These are phyloP conservation scores for Tiaroga cobitis DNA, from an alignment of 2,797 vertebrate species.

Conservation along the genomic window DNA sequence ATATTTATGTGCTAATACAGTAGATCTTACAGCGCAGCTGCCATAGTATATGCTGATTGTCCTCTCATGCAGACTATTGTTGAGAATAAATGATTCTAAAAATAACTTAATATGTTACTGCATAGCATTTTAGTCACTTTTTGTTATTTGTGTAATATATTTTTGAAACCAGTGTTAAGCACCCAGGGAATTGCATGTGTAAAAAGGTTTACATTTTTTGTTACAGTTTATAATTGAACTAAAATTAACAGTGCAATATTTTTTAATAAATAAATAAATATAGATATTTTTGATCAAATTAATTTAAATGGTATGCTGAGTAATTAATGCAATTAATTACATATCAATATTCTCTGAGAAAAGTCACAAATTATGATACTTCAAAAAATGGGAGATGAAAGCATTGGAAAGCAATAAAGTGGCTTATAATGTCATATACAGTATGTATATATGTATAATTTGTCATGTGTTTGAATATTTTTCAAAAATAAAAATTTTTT, in stretches of 20 bases:
- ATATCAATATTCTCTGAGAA: background rate
- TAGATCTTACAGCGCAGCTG: slow-evolving; percentile 37
- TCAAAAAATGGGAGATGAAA: background rate
- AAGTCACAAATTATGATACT: background rate
- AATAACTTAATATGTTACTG: background rate
- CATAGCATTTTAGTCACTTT: background rate
- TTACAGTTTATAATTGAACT: background rate
- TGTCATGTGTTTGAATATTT: too few species aligned
- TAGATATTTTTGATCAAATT: background rate
- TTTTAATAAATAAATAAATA: background rate
- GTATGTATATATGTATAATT: too few species aligned
- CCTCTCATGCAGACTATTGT: background rate
- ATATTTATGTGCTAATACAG: slow-evolving; percentile 49
- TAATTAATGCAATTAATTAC: background rate
- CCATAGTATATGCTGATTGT: slow-evolving; percentile 17
- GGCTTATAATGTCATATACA: too few species aligned
- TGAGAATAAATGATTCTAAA: background rate
- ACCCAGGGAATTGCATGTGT: background rate
- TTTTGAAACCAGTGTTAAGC: background rate
- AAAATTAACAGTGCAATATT: background rate
- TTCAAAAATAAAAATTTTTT: too few species aligned
- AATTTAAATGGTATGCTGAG: background rate
- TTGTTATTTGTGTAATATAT: background rate
- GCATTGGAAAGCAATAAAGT: background rate
- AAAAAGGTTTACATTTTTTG: background rate